Base-by-base conservation (phyloP, 1,140 invertebrate genomes). In the Drosophila mayri region DNA sequence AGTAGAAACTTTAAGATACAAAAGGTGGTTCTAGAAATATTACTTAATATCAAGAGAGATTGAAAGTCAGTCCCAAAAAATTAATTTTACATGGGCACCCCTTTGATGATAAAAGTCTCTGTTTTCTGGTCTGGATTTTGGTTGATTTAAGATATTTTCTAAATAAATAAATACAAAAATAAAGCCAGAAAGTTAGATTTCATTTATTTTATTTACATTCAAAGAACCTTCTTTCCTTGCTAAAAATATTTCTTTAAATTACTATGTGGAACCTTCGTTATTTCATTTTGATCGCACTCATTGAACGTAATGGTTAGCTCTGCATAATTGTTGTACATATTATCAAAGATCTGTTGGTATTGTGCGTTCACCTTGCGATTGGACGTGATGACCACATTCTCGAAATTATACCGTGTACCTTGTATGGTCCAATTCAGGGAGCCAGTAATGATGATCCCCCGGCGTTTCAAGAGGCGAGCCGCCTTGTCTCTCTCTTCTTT, bases 401-500 rank as follows among this genome's bases (percentile, higher is more conserved):
- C 76, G 35, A 6, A 79, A 35, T 79, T 81, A 7, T 12, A 14
- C 4, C 1, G 8, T 3, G 64, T 62, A 5, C 60, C 76, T 32
- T 75, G 40, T 0, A 14, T 16, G 12, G 78, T 79, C 78, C 76
- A 81, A 20, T 81, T 75, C 2, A 75, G 37, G 8, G 78, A 79
- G 8, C 64, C 78, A 0, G 71, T 79, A 20, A 81, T 49, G 6
- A 81, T 20, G 10, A 44, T 44, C 3, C 64, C 64, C 16, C n/a
- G 40, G n/a, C 63, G 14, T 4, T 32, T 11, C 11, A 18, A 8
- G 10, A 32, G 5, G n/a, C 49, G n/a, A 6, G n/a, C n/a, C 5
- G 10, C 12, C 52, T 54, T 54, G 8, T n/a, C 16, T 28, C 10
- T 9, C n/a, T 57, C 12, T 7, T 58, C 14, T 2, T 1, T 4